Evolutionary conservation across 2,113 vertebrate genomes (phyloP), one percentile per base, ranked within the genome.

Genomic region (Ophthalmolycus amberensis): DNA sequence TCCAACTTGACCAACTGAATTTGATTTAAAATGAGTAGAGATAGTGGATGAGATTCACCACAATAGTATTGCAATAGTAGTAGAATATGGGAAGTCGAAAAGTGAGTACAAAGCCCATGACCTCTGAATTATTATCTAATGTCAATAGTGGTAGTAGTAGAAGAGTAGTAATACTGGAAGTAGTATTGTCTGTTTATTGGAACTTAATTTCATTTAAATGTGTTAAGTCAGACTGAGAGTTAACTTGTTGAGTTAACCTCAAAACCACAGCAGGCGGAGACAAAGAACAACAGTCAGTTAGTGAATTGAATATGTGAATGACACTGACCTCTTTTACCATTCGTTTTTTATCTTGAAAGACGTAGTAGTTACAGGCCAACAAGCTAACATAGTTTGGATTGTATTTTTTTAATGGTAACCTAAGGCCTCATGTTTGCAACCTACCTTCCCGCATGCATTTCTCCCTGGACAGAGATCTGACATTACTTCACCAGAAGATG

Each of bases 1-100:
- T 87, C 48, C 65, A 71, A 65, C 64, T 38, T 67, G 67, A 83
- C 38, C 85, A 81, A 76, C 83, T 80, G 34, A 64, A 65, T 80
- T 44, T 8, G 6, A 59, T 52, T 71, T 3, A 62, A 77, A 82
- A 75, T 73, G 15, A 63, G 38, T 34, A 58, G 11, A 87, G 71
- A 75, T 32, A 16, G 4, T 60, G 59, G 70, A 83, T 73, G 38
- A 76, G 38, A 18, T 38, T 20, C 66, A 46, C 9, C 56, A 70
- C 25, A 63, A 15, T 9, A 59, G 11, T 56, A 56, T 42, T 66
- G 75, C 27, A 34, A 75, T 38, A 72, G 52, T 0, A 48, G 18
- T 18, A 48, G 22, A 64, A 80, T 46, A 63, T 16, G 27, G 3
- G 4, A 73, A 50, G 22, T 12, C 1, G 0, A 67, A 25, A 64